Evolutionary conservation across 92 coral and sea anemone species (phyloP), one percentile per base, ranked within the genome.

Genomic region (Porites lobata): DNA sequence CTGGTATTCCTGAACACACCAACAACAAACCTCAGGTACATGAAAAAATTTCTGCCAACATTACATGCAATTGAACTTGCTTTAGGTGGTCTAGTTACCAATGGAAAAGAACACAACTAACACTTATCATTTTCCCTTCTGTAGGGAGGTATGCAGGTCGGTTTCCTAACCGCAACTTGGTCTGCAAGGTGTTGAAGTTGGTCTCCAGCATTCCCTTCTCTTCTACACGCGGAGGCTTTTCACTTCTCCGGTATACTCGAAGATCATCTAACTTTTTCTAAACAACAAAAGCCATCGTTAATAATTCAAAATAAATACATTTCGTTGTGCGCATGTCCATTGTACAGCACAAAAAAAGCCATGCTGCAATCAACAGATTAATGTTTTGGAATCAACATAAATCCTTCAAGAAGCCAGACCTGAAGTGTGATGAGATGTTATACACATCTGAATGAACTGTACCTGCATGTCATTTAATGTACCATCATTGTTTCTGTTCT

Each of bases 121-220:
- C 97, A 82, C 84, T 89, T 59, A 98, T 98, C 98, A 98, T 94
- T 75, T 94, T 98, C 11, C 99, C 99, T 67, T 98, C 99, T 8
- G 98, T 94, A 17, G 99, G 99, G 20, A 98, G 94, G 86, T 94
- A 98, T 5, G 99, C 98, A 59, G 99, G 99, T 76, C 99, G 94
- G 85, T 98, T 98, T 67, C 98, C 93, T 29, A 98, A 86, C 52
- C 98, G 93, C 50, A 98, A 87, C 77, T 98, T 98, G 66, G 99
- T 98, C 83, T 98, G 99, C 57, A 98, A 86, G 12, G 99, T 98
- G 93, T 98, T 98, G 92, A 98, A 98, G 83, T 96, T 91, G n/a
- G 99, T 98, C 89, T 98, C 99, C 79, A 98, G 91, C 81, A 80
- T 87, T 13, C 98, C 99, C 86, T 98, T 98, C 85, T 98, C 99